Evolutionary conservation across 2,797 vertebrate genomes (phyloP).

Genomic region (Falco novaeseelandiae): DNA sequence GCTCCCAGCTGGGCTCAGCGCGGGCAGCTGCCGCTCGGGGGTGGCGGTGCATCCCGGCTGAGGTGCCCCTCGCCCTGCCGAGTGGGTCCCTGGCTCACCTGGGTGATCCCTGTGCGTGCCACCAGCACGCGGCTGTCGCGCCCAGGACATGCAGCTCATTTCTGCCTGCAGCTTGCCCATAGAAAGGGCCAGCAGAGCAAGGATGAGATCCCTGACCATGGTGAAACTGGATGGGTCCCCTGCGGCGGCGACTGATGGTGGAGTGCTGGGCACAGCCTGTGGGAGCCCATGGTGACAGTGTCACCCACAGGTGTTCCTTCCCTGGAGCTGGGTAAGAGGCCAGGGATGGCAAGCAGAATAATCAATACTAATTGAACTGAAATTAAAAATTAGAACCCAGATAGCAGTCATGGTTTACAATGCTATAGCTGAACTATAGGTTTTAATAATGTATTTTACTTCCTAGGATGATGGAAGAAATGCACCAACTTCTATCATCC

Average conservation of each 20-base stretch:
- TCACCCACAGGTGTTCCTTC: neutral
- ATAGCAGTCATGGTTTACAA: neutral
- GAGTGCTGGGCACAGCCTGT: neutral
- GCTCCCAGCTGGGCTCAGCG: neutral
- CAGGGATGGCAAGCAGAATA: neutral
- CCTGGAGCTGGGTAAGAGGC: neutral
- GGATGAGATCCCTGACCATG: neutral
- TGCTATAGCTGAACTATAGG: neutral
- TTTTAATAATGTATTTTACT: conserved; percentile 5
- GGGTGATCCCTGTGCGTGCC: fast-evolving
- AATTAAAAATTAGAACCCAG: conserved; percentile 7
- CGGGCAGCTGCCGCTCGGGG: fast-evolving
- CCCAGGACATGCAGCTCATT: neutral
- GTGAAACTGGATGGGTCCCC: neutral
- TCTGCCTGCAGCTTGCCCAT: neutral
- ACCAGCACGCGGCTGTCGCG: fast-evolving
- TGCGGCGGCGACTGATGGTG: neutral
- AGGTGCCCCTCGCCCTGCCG: fast-evolving
- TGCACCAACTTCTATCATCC: neutral
- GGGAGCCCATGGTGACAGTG: neutral
- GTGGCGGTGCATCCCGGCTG: fast-evolving
- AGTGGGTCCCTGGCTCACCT: fast-evolving
- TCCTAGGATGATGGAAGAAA: neutral
- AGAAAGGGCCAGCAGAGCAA: neutral
- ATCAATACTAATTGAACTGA: conserved; percentile 25